A percentile compares a stretch with the other conserved stretches of the same genome.
These are phyloP conservation scores for Ptychodera flava DNA, from an alignment of 35 echinoderm and acorn worm species.

Conservation along the genomic window DNA sequence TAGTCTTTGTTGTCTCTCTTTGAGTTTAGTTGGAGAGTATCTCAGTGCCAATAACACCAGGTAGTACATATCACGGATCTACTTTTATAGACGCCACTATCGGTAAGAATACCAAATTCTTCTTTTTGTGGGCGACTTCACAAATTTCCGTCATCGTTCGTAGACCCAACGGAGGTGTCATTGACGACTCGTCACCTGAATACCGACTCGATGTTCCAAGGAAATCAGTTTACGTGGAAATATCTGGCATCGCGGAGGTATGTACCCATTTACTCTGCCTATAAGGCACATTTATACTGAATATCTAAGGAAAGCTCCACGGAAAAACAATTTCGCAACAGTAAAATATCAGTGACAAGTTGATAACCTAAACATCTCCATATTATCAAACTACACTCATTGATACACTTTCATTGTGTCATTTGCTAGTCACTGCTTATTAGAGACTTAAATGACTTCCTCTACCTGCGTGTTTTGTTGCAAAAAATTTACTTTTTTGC, in stretches of 20 bases:
- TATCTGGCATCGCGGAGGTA: background rate
- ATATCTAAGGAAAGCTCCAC: no score
- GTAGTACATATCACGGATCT: background rate
- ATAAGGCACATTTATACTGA: background rate
- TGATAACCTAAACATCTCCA: background rate
- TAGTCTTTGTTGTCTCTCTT: background rate
- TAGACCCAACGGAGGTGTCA: background rate
- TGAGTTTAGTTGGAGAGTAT: background rate
- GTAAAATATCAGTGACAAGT: background rate
- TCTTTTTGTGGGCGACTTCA: background rate
- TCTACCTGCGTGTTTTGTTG: background rate
- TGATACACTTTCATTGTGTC: background rate
- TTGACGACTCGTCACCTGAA: background rate
- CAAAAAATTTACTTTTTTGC: no score
- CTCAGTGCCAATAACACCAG: background rate
- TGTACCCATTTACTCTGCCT: background rate
- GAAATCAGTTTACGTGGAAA: background rate
- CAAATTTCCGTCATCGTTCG: background rate
- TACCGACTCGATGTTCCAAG: background rate
- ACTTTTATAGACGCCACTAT: background rate
- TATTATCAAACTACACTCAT: background rate
- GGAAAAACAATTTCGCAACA: background rate
- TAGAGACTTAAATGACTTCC: no score
- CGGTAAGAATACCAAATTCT: background rate
- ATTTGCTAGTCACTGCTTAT: no score